phyloP scores from a whole-genome alignment of 2,113 vertebrate species.

The Perccottus glenii region DNA sequence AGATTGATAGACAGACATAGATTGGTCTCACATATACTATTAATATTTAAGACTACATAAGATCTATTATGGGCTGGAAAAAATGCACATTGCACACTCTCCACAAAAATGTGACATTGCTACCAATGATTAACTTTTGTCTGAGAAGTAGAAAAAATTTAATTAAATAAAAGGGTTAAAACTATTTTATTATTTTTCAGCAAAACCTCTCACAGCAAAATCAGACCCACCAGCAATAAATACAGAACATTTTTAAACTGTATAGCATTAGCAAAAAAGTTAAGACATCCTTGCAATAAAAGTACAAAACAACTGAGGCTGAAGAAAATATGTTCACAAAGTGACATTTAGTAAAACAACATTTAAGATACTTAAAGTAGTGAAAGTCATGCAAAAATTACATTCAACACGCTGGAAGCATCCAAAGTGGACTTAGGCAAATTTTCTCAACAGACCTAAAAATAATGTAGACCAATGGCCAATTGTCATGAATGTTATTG shows the following conservation, averaged over 20 bases:
- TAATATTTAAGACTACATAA: too few species aligned
- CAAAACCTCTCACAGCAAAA: slow-evolving; percentile 61
- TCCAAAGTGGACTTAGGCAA: slow-evolving; percentile 65
- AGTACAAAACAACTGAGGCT: slow-evolving; percentile 41
- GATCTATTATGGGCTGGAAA: too few species aligned
- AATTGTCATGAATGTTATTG: slow-evolving; percentile 58
- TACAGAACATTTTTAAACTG: slow-evolving; percentile 44
- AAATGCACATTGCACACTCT: too few species aligned
- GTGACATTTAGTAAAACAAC: slow-evolving; percentile 35
- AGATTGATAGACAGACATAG: too few species aligned
- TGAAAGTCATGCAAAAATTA: slow-evolving; percentile 65
- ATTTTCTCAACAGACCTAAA: slow-evolving; percentile 46
- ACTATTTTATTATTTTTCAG: slow-evolving; percentile 53
- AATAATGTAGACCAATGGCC: slow-evolving; percentile 23
- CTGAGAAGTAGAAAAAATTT: not conserved
- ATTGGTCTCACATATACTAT: too few species aligned
- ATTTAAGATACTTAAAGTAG: slow-evolving; percentile 18
- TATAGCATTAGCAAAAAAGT: slow-evolving; percentile 38
- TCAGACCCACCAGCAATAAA: slow-evolving; percentile 33
- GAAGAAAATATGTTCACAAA: slow-evolving; percentile 43
- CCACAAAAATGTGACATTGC: too few species aligned
- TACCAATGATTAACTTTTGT: too few species aligned
- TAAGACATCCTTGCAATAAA: slow-evolving; percentile 22
- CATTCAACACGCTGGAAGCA: slow-evolving; percentile 73
- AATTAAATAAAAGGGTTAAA: slow-evolving; percentile 2